Base-by-base conservation (phyloP, 1,140 invertebrate genomes). In the Brachionus plicatilis region DNA sequence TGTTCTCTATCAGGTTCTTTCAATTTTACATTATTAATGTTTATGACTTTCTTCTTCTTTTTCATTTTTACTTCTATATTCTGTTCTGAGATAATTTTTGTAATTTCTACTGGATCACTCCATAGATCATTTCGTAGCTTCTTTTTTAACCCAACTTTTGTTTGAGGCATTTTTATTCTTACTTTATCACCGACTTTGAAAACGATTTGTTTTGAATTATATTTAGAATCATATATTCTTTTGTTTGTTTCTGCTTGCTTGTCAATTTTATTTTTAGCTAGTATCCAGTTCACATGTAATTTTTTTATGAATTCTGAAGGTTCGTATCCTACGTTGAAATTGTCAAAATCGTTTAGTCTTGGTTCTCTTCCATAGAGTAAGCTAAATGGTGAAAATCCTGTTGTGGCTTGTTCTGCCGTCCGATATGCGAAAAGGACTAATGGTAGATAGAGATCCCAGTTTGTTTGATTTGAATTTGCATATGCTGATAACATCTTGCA, bases 401-500 rank as follows among this genome's bases (percentile, higher is more conserved):
- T 47, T 78, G 85, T 86, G 20, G 85, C 85, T 50, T 87, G 87
- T 17, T n/a, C 83, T 85, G 85, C 85, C 41, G 86, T 85, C n/a
- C 87, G 84, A 65, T 88, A 88, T 0, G 88, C 87, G 85, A 88
- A 88, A 12, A 87, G 50, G 24, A 88, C 47, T 11, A 85, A 85
- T 20, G 85, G 84, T 9, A 88, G 45, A 65, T 86, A 87, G 20
- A 70, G 65, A 84, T 89, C 87, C 89, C 88, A 89, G 65, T 89
- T 85, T 84, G 87, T 86, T 5, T 85, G 84, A 79, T 85, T 56
- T 27, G 86, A 85, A 3, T 76, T 50, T 84, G 86, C 88, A 60
- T 87, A 37, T 17, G 70, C 85, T 50, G 86, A 86, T 14, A 68
- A 37, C 65, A 68, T 68, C 29, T 68, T 68, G 29, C 65, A 68